These are phyloP conservation scores for Vanessa tameamea DNA, from an alignment of 1,140 invertebrate genomes.

Conservation along the genomic window DNA sequence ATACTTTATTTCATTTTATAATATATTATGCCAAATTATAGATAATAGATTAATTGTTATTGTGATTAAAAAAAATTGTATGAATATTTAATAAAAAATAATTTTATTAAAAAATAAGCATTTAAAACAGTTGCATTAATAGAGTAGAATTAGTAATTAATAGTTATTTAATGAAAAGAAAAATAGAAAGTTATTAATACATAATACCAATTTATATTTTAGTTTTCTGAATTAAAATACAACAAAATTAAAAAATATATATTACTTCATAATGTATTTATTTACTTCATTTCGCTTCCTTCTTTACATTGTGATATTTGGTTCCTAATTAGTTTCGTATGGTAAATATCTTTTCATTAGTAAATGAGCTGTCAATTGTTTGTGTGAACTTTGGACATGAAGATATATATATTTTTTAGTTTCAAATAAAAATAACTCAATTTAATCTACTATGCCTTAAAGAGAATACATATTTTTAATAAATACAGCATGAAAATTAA, in stretches of 20 bases:
- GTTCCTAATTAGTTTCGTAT: not conserved
- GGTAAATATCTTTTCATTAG: not conserved
- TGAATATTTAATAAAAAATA: not conserved
- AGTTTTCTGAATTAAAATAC: too few relatives aligned
- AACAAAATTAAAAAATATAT: not conserved
- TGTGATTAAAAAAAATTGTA: not conserved
- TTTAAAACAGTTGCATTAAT: not conserved
- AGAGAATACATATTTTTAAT: too few relatives aligned
- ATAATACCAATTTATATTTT: too few relatives aligned
- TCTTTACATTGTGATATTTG: not conserved
- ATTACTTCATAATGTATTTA: not conserved
- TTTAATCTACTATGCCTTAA: too few relatives aligned
- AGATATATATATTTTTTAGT: too few relatives aligned
- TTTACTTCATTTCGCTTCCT: not conserved
- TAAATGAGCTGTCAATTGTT: too few relatives aligned
- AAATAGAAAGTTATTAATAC: too few relatives aligned
- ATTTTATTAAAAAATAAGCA: slow-evolving; percentile 6
- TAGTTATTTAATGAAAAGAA: too few relatives aligned
- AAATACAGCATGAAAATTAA: too few relatives aligned
- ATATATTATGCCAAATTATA: slow-evolving; percentile 1
- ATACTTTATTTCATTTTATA: not conserved
- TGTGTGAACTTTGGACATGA: too few relatives aligned
- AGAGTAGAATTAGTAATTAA: not conserved
- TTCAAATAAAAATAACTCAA: too few relatives aligned
- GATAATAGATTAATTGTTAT: slow-evolving; percentile 3